phyloP scores from a whole-genome alignment of 2,113 vertebrate species.

The Meriones unguiculatus region DNA sequence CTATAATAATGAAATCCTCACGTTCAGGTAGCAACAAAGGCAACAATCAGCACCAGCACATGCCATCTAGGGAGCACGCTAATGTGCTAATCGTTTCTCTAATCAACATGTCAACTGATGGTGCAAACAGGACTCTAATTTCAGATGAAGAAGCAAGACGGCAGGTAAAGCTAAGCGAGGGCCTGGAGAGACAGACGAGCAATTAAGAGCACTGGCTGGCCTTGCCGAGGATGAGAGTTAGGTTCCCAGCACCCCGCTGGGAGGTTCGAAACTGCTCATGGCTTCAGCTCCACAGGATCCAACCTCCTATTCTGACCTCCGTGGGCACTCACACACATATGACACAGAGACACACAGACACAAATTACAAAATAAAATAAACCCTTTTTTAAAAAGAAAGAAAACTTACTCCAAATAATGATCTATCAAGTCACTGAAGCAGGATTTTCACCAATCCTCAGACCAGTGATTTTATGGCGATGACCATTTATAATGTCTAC shows the following conservation, averaged over 20 bases:
- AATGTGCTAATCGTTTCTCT: background rate
- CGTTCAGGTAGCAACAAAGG: background rate
- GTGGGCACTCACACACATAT: background rate
- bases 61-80: background rate
- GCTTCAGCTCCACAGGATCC: background rate
- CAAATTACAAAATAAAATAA: background rate
- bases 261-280: background rate
- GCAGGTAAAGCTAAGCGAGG: background rate
- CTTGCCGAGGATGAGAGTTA: background rate
- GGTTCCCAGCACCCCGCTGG: background rate
- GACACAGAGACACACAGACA: background rate
- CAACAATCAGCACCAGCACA: background rate
- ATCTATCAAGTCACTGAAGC: background rate
- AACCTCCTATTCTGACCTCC: background rate
- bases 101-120: background rate
- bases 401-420: background rate
- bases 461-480: background rate
- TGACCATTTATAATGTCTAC: background rate
- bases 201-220: background rate
- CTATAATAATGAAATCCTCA: background rate
- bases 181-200: background rate
- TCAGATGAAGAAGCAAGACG: constrained; percentile 18
- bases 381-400: background rate
- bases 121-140: background rate
- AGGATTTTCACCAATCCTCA: background rate